Evolutionary conservation across 2,888 invertebrate species (phyloP).

Genomic region (Hirtodrosophila duncani): DNA sequence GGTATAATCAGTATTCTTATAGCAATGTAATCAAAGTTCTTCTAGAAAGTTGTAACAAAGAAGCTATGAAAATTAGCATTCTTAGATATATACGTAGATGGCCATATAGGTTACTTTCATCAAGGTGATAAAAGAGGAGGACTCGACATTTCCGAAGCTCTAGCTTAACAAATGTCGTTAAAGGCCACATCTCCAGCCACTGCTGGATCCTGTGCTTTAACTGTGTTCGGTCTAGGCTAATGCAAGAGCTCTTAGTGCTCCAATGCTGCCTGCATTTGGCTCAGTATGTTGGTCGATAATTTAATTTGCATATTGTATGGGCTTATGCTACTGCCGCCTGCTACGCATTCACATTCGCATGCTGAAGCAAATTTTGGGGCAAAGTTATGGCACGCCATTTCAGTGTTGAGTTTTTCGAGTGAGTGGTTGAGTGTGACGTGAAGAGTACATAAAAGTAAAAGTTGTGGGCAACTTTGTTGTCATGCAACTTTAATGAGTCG

Average conservation of each 20-base stretch:
- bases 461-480: constrained; percentile 58
- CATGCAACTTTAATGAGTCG: constrained; percentile 67
- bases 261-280: constrained; percentile 14
- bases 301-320: constrained; percentile 58
- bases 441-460: constrained; percentile 27
- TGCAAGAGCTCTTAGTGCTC: constrained; percentile 27
- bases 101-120: no score
- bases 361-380: constrained; percentile 30
- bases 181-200: constrained; percentile 11
- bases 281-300: constrained; percentile 42
- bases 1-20: no score
- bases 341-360: constrained; percentile 14
- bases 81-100: no score
- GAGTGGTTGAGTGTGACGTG: constrained; percentile 2
- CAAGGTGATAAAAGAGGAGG: no score
- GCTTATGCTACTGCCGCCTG: constrained; percentile 17
- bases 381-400: constrained; percentile 51
- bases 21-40: no score
- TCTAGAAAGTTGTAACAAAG: no score
- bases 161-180: no score
- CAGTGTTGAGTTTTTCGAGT: constrained; percentile 16
- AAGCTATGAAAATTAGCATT: no score
- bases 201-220: no score
- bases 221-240: constrained; percentile 1
- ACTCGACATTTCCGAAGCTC: no score